Evolutionary conservation across 2,797 vertebrate genomes (phyloP).

Genomic region (Hapalemur alaotrensis): DNA sequence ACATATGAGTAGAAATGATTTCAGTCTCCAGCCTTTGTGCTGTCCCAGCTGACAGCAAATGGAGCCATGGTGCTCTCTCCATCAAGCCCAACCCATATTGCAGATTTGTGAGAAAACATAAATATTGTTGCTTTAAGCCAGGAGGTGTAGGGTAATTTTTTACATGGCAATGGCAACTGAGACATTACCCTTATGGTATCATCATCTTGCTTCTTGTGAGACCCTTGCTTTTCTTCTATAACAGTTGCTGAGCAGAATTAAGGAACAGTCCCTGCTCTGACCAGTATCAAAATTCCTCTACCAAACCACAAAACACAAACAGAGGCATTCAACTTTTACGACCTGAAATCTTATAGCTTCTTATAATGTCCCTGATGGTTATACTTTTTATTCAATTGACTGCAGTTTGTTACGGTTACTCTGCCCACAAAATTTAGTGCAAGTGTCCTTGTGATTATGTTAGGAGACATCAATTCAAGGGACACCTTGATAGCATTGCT

Average conservation of each 20-base stretch:
- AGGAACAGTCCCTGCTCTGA: background rate
- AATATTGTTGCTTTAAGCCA: background rate
- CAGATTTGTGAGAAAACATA: background rate
- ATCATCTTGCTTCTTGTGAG: background rate
- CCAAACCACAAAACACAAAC: background rate
- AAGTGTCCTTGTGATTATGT: background rate
- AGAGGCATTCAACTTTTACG: background rate
- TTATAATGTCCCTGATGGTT: background rate
- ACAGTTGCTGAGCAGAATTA: background rate
- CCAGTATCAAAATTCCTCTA: background rate
- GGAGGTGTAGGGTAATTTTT: background rate
- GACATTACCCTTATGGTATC: background rate
- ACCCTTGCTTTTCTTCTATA: background rate
- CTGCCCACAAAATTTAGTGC: background rate
- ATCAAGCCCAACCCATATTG: background rate
- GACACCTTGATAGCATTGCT: background rate
- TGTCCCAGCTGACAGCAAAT: background rate
- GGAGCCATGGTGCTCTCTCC: background rate
- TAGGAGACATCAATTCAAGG: background rate
- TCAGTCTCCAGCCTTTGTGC: background rate
- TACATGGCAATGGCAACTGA: background rate
- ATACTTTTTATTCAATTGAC: background rate
- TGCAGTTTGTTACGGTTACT: background rate
- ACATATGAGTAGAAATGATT: background rate
- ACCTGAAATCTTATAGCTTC: background rate